Conservation (phyloP, 2,888 invertebrate genomes). For the Sturmia bella region DNA sequence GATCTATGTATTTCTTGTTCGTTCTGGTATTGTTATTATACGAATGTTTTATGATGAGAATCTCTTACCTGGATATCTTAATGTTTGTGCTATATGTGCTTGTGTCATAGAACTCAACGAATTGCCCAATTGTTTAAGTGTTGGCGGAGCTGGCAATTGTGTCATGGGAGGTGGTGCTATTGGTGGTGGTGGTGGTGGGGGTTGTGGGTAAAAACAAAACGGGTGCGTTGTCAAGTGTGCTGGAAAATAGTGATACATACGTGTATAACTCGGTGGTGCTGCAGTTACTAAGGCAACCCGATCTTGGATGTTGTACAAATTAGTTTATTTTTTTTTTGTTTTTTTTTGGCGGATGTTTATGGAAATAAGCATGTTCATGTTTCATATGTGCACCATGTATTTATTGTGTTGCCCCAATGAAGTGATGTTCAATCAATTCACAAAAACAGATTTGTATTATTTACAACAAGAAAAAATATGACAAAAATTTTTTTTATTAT, state of each 20-base stretch:
- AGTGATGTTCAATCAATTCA: conserved; percentile 35
- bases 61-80: conserved; percentile 82
- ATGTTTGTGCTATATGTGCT: conserved; percentile 82
- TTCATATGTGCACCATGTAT: conserved; percentile 20
- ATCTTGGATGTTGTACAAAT: conserved; percentile 81
- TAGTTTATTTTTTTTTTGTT: conserved; percentile 12
- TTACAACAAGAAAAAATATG: conserved; percentile 34
- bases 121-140: conserved; percentile 79
- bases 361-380: conserved; percentile 34
- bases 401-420: conserved; percentile 34
- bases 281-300: conserved; percentile 85
- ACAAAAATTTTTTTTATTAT: conserved; percentile 49
- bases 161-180: conserved; percentile 76
- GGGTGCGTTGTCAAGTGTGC: conserved; percentile 83
- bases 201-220: conserved; percentile 82
- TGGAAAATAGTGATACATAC: conserved; percentile 85
- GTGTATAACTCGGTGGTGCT: conserved; percentile 85
- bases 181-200: conserved; percentile 78
- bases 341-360: conserved; percentile 11
- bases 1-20: background rate
- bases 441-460: conserved; percentile 23
- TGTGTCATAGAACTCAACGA: conserved; percentile 75
- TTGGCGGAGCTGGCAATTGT: conserved; percentile 80
- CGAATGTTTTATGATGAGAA: conserved; percentile 1
- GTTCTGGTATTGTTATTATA: background rate